A percentile compares a stretch with the other conserved stretches of the same genome.
Conservation (phyloP, 2,113 vertebrate genomes). For the Colossoma macropomum region DNA sequence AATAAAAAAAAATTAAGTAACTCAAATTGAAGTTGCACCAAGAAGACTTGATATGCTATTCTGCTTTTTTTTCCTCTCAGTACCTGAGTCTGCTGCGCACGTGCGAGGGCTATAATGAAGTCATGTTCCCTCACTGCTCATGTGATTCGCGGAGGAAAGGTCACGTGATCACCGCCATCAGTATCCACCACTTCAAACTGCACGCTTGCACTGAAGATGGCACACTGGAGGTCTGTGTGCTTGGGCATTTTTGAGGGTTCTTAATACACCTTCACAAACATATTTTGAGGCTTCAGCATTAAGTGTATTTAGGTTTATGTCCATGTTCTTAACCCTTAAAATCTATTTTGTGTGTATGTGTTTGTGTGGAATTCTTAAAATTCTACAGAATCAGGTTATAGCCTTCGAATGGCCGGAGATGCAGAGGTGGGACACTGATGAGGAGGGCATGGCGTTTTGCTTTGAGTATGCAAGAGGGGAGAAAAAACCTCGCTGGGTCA, state of each 20-base stretch:
- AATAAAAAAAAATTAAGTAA: too few species aligned
- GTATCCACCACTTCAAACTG: constrained; percentile 95
- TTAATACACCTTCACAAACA: neutral
- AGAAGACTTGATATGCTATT: too few species aligned
- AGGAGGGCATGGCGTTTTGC: constrained; percentile 98
- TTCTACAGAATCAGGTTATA: constrained; percentile 92
- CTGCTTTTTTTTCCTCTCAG: constrained; percentile 65
- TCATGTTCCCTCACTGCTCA: constrained; percentile 93
- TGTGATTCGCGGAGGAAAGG: constrained; percentile 96
- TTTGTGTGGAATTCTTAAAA: neutral
- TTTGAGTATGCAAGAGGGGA: constrained; percentile 94
- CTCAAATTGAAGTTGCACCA: too few species aligned
- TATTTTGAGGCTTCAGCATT: neutral
- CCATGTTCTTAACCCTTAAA: neutral
- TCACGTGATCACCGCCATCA: constrained; percentile 93
- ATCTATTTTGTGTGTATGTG: neutral
- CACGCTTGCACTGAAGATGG: constrained; percentile 96
- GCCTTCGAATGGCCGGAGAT: constrained; percentile 95
- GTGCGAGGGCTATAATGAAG: constrained; percentile 95
- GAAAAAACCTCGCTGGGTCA: constrained; percentile 97
- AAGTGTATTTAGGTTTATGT: neutral
- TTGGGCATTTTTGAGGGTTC: neutral
- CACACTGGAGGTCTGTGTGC: constrained; percentile 85
- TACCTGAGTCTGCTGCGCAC: constrained; percentile 92
- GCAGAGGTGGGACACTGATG: constrained; percentile 98